Evolutionary conservation across 2,113 vertebrate species (phyloP).

Genomic region (Cercopithecus mona): DNA sequence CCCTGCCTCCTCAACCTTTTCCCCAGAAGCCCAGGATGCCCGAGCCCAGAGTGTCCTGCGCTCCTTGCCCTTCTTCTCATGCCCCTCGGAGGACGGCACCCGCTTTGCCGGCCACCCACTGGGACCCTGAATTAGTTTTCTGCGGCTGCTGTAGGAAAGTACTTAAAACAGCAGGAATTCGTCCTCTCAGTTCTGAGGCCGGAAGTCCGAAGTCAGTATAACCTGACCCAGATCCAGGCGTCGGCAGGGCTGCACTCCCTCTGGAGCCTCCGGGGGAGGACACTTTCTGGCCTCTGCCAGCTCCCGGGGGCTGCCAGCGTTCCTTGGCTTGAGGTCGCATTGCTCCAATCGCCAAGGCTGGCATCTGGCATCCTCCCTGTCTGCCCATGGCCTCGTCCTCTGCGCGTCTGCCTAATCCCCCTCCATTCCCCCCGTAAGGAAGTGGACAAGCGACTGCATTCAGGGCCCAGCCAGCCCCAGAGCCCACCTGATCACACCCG

Average conservation of each 20-base stretch:
- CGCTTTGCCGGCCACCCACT: neutral
- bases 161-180: neutral
- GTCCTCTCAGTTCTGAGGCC: neutral
- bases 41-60: rapidly evolving
- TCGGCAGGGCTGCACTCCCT: too few species aligned
- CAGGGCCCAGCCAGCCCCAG: too few species aligned
- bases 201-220: neutral
- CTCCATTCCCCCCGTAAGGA: neutral
- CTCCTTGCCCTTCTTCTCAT: neutral
- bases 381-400: neutral
- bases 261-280: neutral
- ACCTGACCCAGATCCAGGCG: neutral
- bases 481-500: neutral
- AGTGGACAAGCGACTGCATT: too few species aligned
- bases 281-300: too few species aligned
- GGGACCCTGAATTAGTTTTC: neutral
- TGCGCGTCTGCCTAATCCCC: neutral
- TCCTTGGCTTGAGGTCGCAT: too few species aligned
- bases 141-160: neutral
- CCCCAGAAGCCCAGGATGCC: neutral
- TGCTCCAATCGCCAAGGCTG: neutral
- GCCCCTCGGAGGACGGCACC: neutral
- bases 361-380: neutral
- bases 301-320: neutral
- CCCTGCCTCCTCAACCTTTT: neutral